These are phyloP conservation scores for Sepiola atlantica DNA, from an alignment of 2,888 invertebrate species.

Conservation along the genomic window DNA sequence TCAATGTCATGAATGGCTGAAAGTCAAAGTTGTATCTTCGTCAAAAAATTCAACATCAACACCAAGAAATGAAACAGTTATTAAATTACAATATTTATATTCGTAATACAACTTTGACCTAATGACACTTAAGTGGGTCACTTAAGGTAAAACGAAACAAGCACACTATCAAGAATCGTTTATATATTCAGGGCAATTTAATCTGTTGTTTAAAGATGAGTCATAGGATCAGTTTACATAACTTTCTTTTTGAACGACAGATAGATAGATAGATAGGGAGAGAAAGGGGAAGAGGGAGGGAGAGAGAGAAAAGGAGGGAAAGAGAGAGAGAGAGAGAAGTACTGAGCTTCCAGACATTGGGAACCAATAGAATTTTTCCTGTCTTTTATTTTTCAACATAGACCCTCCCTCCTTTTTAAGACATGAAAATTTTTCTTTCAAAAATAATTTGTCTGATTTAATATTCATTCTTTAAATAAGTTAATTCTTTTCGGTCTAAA, in stretches of 20 bases:
- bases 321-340: too few relatives aligned
- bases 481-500: too few relatives aligned
- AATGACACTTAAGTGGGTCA: neutral
- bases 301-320: too few relatives aligned
- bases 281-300: too few relatives aligned
- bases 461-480: too few relatives aligned
- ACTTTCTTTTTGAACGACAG: neutral
- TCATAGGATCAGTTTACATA: neutral
- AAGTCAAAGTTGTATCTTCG: neutral
- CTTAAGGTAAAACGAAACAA: neutral
- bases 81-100: neutral
- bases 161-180: neutral
- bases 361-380: too few relatives aligned
- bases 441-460: too few relatives aligned
- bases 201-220: neutral
- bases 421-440: too few relatives aligned
- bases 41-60: neutral
- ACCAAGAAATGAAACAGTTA: neutral
- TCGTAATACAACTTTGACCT: neutral
- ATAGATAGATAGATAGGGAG: too few relatives aligned
- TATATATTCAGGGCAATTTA: neutral
- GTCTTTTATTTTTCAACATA: too few relatives aligned
- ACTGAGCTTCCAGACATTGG: too few relatives aligned
- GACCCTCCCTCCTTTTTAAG: too few relatives aligned
- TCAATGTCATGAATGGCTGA: neutral